phyloP scores from a whole-genome alignment of 1,140 invertebrate species.

The Plectus sambesii region DNA sequence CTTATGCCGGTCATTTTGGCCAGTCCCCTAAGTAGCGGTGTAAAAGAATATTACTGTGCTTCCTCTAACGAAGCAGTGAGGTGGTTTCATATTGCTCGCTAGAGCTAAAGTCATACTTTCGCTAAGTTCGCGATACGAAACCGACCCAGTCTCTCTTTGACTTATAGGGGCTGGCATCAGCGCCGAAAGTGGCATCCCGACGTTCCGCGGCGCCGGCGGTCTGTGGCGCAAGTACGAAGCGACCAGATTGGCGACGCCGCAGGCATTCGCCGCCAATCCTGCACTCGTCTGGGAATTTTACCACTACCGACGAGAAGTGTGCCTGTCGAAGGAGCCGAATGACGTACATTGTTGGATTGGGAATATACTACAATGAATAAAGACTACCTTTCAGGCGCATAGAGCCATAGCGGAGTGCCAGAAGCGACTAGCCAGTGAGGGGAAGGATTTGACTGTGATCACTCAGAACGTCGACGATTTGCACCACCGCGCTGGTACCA shows the following conservation, averaged over 20 bases:
- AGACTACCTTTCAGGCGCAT: slow-evolving; percentile 60
- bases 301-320: slow-evolving; percentile 60
- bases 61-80: no score
- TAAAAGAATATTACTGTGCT: no score
- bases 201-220: slow-evolving; percentile 64
- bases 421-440: no score
- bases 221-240: slow-evolving; percentile 64
- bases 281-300: slow-evolving; percentile 70
- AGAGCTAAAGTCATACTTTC: no score
- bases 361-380: neutral
- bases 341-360: slow-evolving; percentile 48
- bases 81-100: no score
- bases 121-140: no score
- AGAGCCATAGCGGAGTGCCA: slow-evolving; percentile 66
- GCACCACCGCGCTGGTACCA: slow-evolving; percentile 45
- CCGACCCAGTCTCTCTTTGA: no score
- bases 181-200: slow-evolving; percentile 68
- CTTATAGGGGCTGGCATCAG: slow-evolving; percentile 68
- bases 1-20: no score
- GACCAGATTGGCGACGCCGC: slow-evolving; percentile 56
- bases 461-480: slow-evolving; percentile 50
- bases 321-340: slow-evolving; percentile 57
- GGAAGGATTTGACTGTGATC: slow-evolving; percentile 39
- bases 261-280: slow-evolving; percentile 57
- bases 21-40: no score